Conservation (phyloP, 64 coral and sea anemone species). For the Montipora efflorescens region DNA sequence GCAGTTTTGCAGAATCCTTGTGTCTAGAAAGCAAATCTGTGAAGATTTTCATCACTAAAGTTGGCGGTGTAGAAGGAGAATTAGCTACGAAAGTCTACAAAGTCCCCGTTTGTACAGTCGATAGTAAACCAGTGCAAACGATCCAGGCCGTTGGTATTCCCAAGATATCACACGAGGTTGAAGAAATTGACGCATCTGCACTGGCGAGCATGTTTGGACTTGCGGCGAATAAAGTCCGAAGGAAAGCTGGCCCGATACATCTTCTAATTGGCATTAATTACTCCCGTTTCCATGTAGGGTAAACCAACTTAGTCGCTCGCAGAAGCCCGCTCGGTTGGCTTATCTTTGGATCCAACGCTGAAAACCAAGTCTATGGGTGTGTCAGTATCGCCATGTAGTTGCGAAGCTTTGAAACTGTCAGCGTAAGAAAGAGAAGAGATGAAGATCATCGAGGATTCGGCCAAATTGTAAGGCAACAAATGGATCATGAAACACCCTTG, state of each 20-base stretch:
- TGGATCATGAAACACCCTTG: conserved; percentile 67
- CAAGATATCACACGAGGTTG: conserved; percentile 45
- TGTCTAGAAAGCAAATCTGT: neutral
- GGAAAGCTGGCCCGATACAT: conserved; percentile 71
- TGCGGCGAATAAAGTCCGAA: neutral
- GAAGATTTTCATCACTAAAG: conserved; percentile 76
- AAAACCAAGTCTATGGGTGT: conserved; percentile 89
- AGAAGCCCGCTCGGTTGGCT: conserved; percentile 79
- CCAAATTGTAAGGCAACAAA: conserved; percentile 30
- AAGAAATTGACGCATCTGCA: conserved; percentile 21
- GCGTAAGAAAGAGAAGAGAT: conserved; percentile 50
- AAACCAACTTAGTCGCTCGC: conserved; percentile 73
- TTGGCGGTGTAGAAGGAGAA: conserved; percentile 71
- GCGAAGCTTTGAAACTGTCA: conserved; percentile 54
- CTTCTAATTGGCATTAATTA: conserved; percentile 82
- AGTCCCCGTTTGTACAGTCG: conserved; percentile 45
- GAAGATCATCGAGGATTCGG: conserved; percentile 45
- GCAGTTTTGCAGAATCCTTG: neutral
- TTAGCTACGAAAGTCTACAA: conserved; percentile 73
- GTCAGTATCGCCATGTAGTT: conserved; percentile 49
- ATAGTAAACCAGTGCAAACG: conserved; percentile 32
- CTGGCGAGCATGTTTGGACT: conserved; percentile 52
- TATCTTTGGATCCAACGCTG: conserved; percentile 60
- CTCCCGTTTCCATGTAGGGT: conserved; percentile 65
- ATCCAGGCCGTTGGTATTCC: conserved; percentile 78